phyloP scores from a whole-genome alignment of 2,888 invertebrate species.

The Elegia similella region DNA sequence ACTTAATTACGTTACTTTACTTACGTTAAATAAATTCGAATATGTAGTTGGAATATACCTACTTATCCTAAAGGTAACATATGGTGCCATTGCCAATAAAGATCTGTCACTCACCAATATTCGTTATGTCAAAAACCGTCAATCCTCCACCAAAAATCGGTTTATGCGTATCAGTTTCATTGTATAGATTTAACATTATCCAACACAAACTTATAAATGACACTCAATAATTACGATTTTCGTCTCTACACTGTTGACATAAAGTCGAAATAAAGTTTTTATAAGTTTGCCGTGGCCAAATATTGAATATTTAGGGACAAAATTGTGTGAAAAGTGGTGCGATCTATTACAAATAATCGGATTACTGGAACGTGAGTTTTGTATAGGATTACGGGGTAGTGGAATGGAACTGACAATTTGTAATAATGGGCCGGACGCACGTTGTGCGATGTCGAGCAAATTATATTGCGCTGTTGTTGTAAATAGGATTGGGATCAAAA shows the following conservation, averaged over 20 bases:
- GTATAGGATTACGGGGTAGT: conserved; percentile 52
- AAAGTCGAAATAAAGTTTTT: conserved; percentile 17
- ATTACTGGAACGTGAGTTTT: conserved; percentile 60
- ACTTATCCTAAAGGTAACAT: conserved; percentile 34
- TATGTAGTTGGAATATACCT: no score
- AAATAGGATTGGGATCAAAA: background rate
- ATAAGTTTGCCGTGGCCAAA: conserved; percentile 25
- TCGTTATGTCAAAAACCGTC: conserved; percentile 28
- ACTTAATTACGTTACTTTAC: no score
- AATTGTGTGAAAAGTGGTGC: conserved; percentile 56
- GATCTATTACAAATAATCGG: conserved; percentile 74
- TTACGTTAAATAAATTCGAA: no score
- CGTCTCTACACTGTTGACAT: conserved; percentile 2
- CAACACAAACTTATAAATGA: conserved; percentile 20
- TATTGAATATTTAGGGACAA: conserved; percentile 44
- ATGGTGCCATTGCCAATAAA: conserved; percentile 25
- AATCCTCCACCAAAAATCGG: conserved; percentile 36
- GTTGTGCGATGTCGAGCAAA: conserved; percentile 15
- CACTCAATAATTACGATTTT: conserved; percentile 16
- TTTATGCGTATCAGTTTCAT: conserved; percentile 44
- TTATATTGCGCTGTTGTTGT: conserved; percentile 19
- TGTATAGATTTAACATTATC: conserved; percentile 40
- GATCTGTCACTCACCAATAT: conserved; percentile 39
- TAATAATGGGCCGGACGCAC: conserved; percentile 14
- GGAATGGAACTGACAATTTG: conserved; percentile 26